Evolutionary conservation across 2,113 vertebrate genomes (phyloP).

Genomic region (Callipepla californica): DNA sequence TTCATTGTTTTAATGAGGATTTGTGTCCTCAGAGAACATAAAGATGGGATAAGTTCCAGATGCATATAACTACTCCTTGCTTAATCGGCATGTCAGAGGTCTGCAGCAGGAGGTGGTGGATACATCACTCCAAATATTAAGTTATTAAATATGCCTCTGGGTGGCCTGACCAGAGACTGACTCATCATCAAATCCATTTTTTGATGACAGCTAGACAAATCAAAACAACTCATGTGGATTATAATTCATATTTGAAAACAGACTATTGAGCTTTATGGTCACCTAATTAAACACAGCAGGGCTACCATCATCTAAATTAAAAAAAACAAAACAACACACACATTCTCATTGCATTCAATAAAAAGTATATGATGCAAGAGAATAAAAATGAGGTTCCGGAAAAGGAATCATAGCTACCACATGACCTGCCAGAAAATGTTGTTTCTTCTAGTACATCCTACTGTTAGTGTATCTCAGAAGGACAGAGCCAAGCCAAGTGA

Average conservation of each 20-base stretch:
- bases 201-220: slow-evolving; percentile 48
- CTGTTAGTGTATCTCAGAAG: background rate
- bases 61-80: background rate
- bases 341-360: background rate
- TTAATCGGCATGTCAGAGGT: background rate
- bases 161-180: slow-evolving; percentile 29
- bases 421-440: background rate
- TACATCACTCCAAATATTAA: background rate
- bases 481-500: background rate
- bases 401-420: background rate
- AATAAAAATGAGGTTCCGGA: background rate
- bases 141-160: slow-evolving; percentile 7
- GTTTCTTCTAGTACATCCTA: background rate
- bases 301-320: slow-evolving; percentile 38
- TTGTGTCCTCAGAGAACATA: background rate
- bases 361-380: background rate
- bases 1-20: background rate
- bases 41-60: background rate
- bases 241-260: slow-evolving; percentile 43
- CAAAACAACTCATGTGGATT: slow-evolving; percentile 31
- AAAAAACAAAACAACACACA: background rate
- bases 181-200: slow-evolving; percentile 39
- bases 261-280: background rate
- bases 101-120: background rate
- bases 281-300: slow-evolving; percentile 60